A percentile compares a stretch with the other conserved stretches of the same genome.
phyloP scores from a whole-genome alignment of 2,797 vertebrate genomes.

The Sorex maritimensis region DNA sequence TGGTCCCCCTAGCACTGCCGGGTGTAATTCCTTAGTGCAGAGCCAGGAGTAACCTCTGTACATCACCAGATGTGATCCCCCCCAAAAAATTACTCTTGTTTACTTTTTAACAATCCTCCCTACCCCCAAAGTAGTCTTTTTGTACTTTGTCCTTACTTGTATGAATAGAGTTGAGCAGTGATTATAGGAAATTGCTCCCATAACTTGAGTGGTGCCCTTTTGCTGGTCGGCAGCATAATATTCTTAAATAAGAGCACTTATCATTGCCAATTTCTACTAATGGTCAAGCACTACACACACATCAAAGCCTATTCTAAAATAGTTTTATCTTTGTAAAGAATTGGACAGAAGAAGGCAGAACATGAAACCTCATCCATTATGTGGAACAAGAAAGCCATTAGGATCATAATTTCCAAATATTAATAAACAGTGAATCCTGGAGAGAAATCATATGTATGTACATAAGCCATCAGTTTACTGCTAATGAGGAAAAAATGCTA shows the following conservation, averaged over 20 bases:
- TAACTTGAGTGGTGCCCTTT: slow-evolving; percentile 83
- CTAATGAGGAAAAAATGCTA: not conserved
- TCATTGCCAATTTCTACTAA: slow-evolving; percentile 70
- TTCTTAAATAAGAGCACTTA: slow-evolving; percentile 68
- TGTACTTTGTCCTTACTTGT: slow-evolving; percentile 56
- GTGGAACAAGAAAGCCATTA: slow-evolving; percentile 63
- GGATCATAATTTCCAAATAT: slow-evolving; percentile 65
- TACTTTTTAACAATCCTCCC: slow-evolving; percentile 40
- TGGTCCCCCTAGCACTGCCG: too few relatives aligned
- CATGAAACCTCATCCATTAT: slow-evolving; percentile 75
- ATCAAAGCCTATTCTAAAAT: slow-evolving; percentile 60
- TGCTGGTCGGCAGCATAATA: slow-evolving; percentile 50
- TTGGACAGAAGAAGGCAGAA: slow-evolving; percentile 70
- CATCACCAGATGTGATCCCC: too few relatives aligned
- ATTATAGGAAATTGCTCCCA: slow-evolving; percentile 77
- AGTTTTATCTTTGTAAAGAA: slow-evolving; percentile 61
- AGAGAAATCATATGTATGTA: not conserved
- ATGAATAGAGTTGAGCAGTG: not conserved
- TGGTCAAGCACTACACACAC: slow-evolving; percentile 42
- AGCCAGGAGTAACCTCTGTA: too few relatives aligned
- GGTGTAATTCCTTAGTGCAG: too few relatives aligned
- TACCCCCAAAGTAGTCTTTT: slow-evolving; percentile 26
- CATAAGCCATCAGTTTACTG: slow-evolving; percentile 41
- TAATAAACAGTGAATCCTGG: slow-evolving; percentile 69
- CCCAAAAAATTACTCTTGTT: slow-evolving; percentile 11